These are phyloP conservation scores for Cephalopachus bancanus DNA, from an alignment of 2,797 vertebrate genomes.

Conservation along the genomic window DNA sequence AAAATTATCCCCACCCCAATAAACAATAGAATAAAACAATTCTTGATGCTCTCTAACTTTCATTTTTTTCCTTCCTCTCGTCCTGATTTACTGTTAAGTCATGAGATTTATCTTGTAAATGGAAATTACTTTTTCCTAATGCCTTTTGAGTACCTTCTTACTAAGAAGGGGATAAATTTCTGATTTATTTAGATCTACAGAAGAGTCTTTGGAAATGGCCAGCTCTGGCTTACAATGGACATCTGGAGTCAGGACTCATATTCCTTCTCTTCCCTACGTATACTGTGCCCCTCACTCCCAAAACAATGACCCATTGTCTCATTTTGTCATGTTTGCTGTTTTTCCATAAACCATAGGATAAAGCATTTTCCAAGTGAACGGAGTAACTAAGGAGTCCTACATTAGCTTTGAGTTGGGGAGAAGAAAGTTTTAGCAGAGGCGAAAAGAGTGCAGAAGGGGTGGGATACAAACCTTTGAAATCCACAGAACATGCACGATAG, in stretches of 20 bases:
- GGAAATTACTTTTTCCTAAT: not conserved
- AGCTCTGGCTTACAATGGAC: not conserved
- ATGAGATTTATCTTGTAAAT: not conserved
- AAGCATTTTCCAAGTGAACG: not conserved
- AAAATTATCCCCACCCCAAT: not conserved
- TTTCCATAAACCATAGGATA: not conserved
- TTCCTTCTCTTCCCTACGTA: accelerated
- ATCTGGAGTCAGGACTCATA: not conserved
- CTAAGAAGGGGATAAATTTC: not conserved
- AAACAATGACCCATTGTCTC: not conserved
- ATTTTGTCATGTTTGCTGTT: not conserved
- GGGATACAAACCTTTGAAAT: not conserved
- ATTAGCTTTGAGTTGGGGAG: not conserved
- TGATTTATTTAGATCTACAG: not conserved
- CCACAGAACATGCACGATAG: not conserved
- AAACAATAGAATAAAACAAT: not conserved
- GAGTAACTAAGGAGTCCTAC: not conserved
- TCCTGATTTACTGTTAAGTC: not conserved
- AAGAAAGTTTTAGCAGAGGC: not conserved
- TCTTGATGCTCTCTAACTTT: not conserved
- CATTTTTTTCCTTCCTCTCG: not conserved
- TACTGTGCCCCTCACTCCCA: accelerated
- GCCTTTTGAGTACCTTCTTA: not conserved
- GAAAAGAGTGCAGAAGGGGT: not conserved
- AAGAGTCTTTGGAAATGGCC: not conserved